Base-by-base conservation (phyloP, 2,113 vertebrate genomes). In the Alectura lathami region DNA sequence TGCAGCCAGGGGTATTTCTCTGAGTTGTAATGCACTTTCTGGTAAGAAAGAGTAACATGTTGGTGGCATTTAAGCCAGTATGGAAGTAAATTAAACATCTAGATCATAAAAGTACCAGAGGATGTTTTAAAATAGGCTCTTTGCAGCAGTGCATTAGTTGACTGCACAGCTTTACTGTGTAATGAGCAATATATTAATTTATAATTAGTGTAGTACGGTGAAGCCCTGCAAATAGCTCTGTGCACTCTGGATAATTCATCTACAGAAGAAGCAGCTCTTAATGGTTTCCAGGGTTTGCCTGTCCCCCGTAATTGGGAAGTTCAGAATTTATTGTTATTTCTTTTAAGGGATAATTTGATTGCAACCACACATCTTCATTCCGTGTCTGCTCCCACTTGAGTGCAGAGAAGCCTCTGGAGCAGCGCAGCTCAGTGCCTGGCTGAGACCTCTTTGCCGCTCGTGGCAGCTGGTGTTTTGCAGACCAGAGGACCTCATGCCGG, bases 101-200 rank as follows among this genome's bases (percentile, higher is more conserved):
- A 93, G 89, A 93, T 91, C 91, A 90, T 94, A 89, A 81, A 95
- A 95, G 73, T 59, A 94, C 42, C 66, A 64, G 88, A 94, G 89
- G 62, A 95, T 91, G 94, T 24, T 95, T 92, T 82, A 84, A 97
- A 96, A 82, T 36, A 45, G 73, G 62, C 81, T 92, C 83, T 80
- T 89, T 94, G 79, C 89, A 94, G 95, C 73, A 95, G 91, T 72
- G 77, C 91, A 97, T 94, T 95, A 95, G 92, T 93, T 86, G 96
- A 45, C 83, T 91, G 87, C 63, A 88, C 87, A 94, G 90, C 91
- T 92, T 96, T 80, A 83, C 89, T 82, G 54, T 72, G 90, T 96
- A 97, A 97, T 94, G 96, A 97, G 96, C 92, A 97, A 97, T 97
- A 95, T 94, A 97, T 97, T 97, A 96, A 97, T 97, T 96, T 97